Percentiles rank a stretch among this genome's conserved stretches.
Conservation (phyloP, 1,140 invertebrate genomes). For the Drosophila miranda region DNA sequence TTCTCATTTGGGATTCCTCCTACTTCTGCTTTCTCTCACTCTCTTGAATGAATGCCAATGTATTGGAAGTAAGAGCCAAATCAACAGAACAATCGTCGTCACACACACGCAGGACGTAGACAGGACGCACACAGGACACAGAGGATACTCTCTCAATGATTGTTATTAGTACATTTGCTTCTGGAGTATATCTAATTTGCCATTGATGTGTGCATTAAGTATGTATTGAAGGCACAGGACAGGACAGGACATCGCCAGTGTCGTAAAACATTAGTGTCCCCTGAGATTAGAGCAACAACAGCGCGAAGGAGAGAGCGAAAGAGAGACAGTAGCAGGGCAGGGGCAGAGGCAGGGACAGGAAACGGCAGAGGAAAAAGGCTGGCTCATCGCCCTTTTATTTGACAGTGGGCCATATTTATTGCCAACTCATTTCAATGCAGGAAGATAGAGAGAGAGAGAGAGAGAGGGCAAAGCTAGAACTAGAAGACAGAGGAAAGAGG, state of each 20-base stretch:
- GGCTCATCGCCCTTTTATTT: constrained; percentile 80
- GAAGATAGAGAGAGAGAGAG: constrained; percentile 8
- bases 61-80: constrained; percentile 75
- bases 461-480: constrained; percentile 25
- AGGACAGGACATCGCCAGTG: constrained; percentile 48
- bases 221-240: constrained; percentile 49
- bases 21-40: neutral
- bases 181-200: constrained; percentile 77
- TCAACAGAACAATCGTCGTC: constrained; percentile 62
- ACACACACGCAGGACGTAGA: constrained; percentile 15
- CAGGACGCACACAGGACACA: constrained; percentile 1
- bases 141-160: constrained; percentile 60
- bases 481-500: constrained; percentile 49
- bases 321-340: neutral
- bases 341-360: constrained; percentile 1
- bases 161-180: constrained; percentile 77
- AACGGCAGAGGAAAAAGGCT: constrained; percentile 52
- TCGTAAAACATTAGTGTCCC: constrained; percentile 80
- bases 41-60: constrained; percentile 56
- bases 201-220: constrained; percentile 79
- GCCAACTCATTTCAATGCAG: constrained; percentile 77
- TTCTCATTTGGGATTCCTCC: no score
- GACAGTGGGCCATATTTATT: constrained; percentile 79
- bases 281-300: constrained; percentile 63
- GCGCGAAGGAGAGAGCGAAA: neutral